Base-by-base conservation (phyloP, 2,888 invertebrate species). In the Julus scanicus region DNA sequence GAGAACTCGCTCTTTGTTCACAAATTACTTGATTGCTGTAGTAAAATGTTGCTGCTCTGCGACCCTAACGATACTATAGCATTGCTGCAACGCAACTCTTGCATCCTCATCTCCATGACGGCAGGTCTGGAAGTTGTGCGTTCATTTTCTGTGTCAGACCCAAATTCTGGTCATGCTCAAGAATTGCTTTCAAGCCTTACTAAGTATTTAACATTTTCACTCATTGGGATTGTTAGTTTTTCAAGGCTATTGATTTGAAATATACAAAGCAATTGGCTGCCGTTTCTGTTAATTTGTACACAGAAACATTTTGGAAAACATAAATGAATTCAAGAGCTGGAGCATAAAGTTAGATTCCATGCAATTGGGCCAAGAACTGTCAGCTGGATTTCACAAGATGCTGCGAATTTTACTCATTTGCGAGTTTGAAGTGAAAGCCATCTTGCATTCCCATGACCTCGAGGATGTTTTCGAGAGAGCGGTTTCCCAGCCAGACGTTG, bases 361-460 rank as follows among this genome's bases (percentile, higher is more conserved):
- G n/a, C n/a, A n/a, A n/a, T n/a, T n/a, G n/a, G n/a, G 29, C 39
- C 37, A 40, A 8, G 17, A 37, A 8, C 85, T 85, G 6, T 39
- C 85, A 85, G 9, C 6, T 6, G 39, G n/a, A 8, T 40, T 85
- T 40, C 44, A 9, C 6, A 29, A 8, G 11, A 85, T 9, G 5
- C 37, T 11, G 39, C 85, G 85, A 5, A 8, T 85, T 6, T 37
- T 85, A 39, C n/a, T 85, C 20, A n/a, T 80, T 9, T 85, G 37
- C 85, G 85, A 85, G 29, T 85, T 85, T 15, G 85, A 85, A 85
- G 44, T 40, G n/a, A 85, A 85, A 39, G 85, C 44, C 20, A 85
- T 37, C 29, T 85, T 85, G 40, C 29, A 40, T 8, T n/a, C 8
- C n/a, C 44, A 20, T 8, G 85, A 39, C 39, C 39, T 85, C 37